These are phyloP conservation scores for Euspilapteryx auroguttella DNA, from an alignment of 2,888 invertebrate genomes.

Conservation along the genomic window DNA sequence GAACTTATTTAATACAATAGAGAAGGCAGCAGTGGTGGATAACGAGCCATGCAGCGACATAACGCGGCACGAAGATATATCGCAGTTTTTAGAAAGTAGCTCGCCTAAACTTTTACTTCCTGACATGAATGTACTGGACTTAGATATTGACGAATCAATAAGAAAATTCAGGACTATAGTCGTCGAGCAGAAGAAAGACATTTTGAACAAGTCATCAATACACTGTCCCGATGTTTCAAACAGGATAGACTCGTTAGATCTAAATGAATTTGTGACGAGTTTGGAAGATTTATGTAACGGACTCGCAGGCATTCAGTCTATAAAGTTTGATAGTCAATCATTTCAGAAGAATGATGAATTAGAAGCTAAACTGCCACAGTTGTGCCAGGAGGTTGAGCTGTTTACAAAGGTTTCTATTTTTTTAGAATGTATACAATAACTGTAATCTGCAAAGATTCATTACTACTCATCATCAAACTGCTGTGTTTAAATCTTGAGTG, in stretches of 20 bases:
- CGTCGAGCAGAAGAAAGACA: slow-evolving; percentile 26
- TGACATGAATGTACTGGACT: slow-evolving; percentile 32
- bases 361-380: slow-evolving; percentile 25
- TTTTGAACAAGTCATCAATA: slow-evolving; percentile 22
- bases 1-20: not conserved
- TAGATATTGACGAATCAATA: slow-evolving; percentile 13
- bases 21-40: not conserved
- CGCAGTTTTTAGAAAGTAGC: slow-evolving; percentile 23
- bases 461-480: too few relatives aligned
- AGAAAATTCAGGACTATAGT: slow-evolving; percentile 16
- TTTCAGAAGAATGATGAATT: slow-evolving; percentile 21
- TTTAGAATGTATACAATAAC: too few relatives aligned
- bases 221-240: too few relatives aligned
- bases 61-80: slow-evolving; percentile 20
- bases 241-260: too few relatives aligned
- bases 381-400: slow-evolving; percentile 34
- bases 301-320: slow-evolving; percentile 25
- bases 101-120: slow-evolving; percentile 28
- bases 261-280: slow-evolving; percentile 28
- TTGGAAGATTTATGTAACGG: slow-evolving; percentile 35
- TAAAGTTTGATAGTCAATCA: slow-evolving; percentile 16
- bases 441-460: too few relatives aligned
- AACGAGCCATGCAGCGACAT: not conserved
- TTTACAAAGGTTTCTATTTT: slow-evolving; percentile 32
- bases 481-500: too few relatives aligned